These are phyloP conservation scores for Mongoloraphidia duomilia DNA, from an alignment of 2,888 invertebrate genomes.

Conservation along the genomic window DNA sequence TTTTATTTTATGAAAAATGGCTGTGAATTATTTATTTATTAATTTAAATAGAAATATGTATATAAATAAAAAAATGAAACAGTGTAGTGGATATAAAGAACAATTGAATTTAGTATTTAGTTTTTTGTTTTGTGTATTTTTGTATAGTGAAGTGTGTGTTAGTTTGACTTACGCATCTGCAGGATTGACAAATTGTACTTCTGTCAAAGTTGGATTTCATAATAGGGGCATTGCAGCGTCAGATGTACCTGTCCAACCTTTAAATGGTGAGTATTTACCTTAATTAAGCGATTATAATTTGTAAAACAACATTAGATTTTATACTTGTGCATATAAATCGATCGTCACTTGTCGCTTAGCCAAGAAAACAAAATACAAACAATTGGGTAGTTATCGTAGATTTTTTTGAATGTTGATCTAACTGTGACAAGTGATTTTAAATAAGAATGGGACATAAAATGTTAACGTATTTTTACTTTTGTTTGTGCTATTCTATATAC, in stretches of 20 bases:
- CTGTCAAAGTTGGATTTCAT: conserved; percentile 35
- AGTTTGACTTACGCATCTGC: background rate
- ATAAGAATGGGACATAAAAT: too few species aligned
- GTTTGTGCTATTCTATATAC: too few species aligned
- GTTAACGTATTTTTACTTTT: too few species aligned
- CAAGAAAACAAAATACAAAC: too few species aligned
- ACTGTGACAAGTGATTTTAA: too few species aligned
- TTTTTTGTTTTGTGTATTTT: conserved; percentile 4
- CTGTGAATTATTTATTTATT: conserved; percentile 2
- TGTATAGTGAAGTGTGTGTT: background rate
- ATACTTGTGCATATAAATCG: background rate
- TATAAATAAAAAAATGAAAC: background rate
- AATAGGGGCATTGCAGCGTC: conserved; percentile 35
- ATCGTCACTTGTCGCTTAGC: too few species aligned
- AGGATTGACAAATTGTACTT: conserved; percentile 30
- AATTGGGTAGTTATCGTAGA: too few species aligned
- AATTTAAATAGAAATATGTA: background rate
- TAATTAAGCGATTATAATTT: too few species aligned
- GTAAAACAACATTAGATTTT: background rate
- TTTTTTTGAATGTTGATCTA: too few species aligned
- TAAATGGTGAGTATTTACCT: conserved; percentile 32
- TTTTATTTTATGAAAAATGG: conserved; percentile 2
- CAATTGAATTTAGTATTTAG: background rate
- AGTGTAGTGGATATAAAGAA: background rate
- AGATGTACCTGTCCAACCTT: conserved; percentile 35